phyloP scores from a whole-genome alignment of 2,797 vertebrate genomes.

The Chiloscyllium punctatum region DNA sequence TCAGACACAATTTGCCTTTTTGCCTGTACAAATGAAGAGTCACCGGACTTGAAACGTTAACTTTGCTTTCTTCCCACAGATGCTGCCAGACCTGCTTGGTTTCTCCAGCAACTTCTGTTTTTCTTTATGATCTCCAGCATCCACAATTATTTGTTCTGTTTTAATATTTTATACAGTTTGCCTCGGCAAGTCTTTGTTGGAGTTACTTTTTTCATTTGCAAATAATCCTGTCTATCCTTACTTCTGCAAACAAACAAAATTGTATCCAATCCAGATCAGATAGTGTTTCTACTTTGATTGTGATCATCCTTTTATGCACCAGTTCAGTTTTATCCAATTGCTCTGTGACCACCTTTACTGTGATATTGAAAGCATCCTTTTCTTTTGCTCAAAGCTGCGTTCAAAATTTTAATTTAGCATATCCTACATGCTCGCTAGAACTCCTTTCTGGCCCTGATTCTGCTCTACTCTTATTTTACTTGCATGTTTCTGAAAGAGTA shows the following conservation, averaged over 20 bases:
- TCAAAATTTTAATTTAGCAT: background rate
- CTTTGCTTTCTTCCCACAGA: too few relatives aligned
- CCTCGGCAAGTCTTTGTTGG: background rate
- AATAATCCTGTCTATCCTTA: background rate
- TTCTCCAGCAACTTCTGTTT: too few relatives aligned
- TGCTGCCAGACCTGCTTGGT: too few relatives aligned
- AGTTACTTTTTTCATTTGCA: background rate
- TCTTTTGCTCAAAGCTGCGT: background rate
- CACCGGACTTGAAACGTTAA: too few relatives aligned
- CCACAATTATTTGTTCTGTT: too few relatives aligned
- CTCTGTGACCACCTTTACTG: background rate
- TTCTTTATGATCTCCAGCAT: too few relatives aligned
- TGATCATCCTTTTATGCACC: background rate
- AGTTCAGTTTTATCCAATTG: background rate
- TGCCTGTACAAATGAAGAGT: too few relatives aligned
- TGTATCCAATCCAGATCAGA: background rate
- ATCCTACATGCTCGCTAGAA: background rate
- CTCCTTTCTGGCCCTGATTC: background rate
- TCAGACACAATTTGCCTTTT: background rate
- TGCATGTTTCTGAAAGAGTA: background rate
- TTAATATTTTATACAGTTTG: too few relatives aligned
- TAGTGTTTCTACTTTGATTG: background rate
- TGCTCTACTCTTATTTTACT: background rate
- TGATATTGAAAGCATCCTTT: background rate
- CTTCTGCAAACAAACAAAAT: background rate